Base-by-base conservation (phyloP, 2,113 vertebrate genomes). In the Marmota flaviventris region DNA sequence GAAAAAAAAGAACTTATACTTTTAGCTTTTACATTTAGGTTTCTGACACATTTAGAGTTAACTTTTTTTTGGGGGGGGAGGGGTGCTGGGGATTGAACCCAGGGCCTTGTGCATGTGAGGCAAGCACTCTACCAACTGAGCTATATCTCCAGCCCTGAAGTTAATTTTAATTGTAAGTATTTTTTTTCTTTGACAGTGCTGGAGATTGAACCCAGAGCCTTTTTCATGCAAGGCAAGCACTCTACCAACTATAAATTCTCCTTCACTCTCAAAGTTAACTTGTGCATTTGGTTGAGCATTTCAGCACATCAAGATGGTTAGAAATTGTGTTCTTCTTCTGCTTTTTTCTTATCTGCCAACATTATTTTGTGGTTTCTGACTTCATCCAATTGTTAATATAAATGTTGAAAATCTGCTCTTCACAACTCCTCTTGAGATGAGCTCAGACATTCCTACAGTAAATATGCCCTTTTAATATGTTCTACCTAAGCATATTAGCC, bases 201-300 rank as follows among this genome's bases (percentile, higher is more conserved):
- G 12, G 48, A 2, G 2, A 51, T 51, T 51, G 48, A 51, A 51
- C 48, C 48, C 48, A 11, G 12, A 13, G 48, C 48, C 12, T 51
- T 51, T 51, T 51, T 11, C 48, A 51, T 13, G 48, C 48, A 51
- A 13, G 48, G 48, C 48, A 51, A 51, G 48, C 48, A 51, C 48
- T 51, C 10, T 51, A 51, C 2, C 48, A 51, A 13, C 48, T 51
- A 13, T 51, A 75, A 61, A 61, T 85, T 88, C 5, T 77, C 42
- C 67, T 67, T 91, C 37, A 78, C 24, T 92, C 48, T 77, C 25
- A 90, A 85, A 84, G 42, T 79, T 82, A 34, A 39, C 22, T 92
- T 89, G 58, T 17, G 20, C 18, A 58, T 78, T 73, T 93, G 75
- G 48, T 58, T 91, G 24, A 93, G 45, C 42, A 91, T 94, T 91